A percentile compares a stretch with the other conserved stretches of the same genome.
Conservation (phyloP, 2,113 vertebrate species). For the Chaetorhynchus papuensis region DNA sequence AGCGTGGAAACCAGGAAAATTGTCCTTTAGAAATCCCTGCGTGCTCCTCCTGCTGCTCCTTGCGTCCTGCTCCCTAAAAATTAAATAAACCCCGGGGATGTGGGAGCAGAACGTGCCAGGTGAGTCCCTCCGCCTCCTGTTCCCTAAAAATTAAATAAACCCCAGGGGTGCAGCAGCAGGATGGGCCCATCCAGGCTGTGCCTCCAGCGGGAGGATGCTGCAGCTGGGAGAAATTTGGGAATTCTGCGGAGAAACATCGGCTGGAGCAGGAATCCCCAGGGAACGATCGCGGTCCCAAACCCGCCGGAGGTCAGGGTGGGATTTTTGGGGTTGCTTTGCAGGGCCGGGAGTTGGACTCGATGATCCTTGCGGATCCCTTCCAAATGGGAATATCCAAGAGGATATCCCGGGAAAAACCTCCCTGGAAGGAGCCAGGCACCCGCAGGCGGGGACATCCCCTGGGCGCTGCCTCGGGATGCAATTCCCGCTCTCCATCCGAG, state of each 20-base stretch:
- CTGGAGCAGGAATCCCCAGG: neutral
- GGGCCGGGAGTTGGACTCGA: too few relatives aligned
- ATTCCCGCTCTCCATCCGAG: rapidly evolving
- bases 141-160: neutral
- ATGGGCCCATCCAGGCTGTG: neutral
- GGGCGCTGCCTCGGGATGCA: rapidly evolving
- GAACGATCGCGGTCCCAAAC: rapidly evolving
- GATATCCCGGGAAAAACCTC: neutral
- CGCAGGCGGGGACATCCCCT: neutral
- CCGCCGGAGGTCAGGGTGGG: neutral
- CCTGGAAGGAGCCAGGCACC: neutral
- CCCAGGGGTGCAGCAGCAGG: rapidly evolving
- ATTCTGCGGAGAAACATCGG: neutral
- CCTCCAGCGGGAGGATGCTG: neutral
- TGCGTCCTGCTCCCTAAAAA: neutral
- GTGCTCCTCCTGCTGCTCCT: too few relatives aligned
- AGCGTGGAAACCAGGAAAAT: neutral
- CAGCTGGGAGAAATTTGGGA: neutral
- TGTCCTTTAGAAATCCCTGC: neutral
- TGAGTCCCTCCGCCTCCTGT: neutral
- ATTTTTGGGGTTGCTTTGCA: neutral
- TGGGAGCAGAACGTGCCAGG: rapidly evolving
- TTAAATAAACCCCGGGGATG: rapidly evolving
- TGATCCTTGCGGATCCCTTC: neutral
- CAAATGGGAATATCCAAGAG: rapidly evolving